These are phyloP conservation scores for Argya squamiceps DNA, from an alignment of 2,797 vertebrate species.

Conservation along the genomic window DNA sequence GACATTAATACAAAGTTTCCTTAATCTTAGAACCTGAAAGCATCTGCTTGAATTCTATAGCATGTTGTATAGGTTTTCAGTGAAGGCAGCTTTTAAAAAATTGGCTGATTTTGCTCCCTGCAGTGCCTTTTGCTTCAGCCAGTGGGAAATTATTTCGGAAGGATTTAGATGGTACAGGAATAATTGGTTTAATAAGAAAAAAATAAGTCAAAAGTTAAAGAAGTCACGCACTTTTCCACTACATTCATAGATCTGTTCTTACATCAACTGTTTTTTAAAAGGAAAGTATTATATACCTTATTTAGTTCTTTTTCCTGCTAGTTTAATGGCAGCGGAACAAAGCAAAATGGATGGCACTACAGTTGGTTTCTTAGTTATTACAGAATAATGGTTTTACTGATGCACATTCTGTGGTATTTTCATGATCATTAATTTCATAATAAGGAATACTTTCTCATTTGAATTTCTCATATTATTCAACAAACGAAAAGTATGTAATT, in stretches of 20 bases:
- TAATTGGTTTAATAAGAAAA: slow-evolving; percentile 4
- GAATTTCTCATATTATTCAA: neutral
- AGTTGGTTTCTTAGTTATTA: neutral
- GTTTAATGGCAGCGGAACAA: neutral
- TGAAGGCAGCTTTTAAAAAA: neutral
- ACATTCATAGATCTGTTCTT: neutral
- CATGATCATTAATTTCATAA: neutral
- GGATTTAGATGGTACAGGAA: neutral
- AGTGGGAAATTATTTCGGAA: neutral
- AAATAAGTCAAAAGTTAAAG: neutral
- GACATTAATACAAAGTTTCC: neutral
- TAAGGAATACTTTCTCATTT: neutral
- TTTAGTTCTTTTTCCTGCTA: neutral
- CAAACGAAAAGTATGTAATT: neutral
- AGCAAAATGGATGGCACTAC: neutral
- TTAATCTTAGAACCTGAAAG: slow-evolving; percentile 24
- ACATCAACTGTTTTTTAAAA: neutral
- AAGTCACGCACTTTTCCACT: neutral
- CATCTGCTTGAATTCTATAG: neutral
- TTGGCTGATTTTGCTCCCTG: neutral
- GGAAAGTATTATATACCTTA: neutral
- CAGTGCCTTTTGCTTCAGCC: neutral
- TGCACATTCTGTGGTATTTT: neutral
- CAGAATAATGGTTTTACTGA: neutral
- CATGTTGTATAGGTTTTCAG: neutral